phyloP scores from a whole-genome alignment of 2,113 vertebrate species.

The Oreochromis aureus region DNA sequence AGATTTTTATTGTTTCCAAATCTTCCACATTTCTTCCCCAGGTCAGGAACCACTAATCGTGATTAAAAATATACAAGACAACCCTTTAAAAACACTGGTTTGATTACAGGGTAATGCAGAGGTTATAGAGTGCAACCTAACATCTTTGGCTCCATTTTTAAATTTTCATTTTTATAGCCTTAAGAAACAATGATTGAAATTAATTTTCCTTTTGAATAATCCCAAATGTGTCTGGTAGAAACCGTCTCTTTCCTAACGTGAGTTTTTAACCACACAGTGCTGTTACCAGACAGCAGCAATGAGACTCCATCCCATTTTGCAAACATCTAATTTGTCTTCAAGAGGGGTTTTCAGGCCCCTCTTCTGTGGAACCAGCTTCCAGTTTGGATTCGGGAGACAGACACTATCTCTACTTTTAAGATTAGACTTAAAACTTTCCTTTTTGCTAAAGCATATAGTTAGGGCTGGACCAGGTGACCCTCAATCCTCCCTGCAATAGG shows the following conservation, averaged over 20 bases:
- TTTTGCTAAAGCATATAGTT: accelerated
- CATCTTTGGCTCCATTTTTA: background rate
- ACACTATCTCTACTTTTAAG: background rate
- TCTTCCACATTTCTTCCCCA: background rate
- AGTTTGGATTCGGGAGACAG: background rate
- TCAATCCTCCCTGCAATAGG: no score
- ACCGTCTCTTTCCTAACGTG: background rate
- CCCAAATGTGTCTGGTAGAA: background rate
- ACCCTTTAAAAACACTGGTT: background rate
- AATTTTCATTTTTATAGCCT: background rate
- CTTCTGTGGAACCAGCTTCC: background rate
- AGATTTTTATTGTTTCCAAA: background rate
- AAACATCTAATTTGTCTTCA: background rate
- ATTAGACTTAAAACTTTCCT: accelerated
- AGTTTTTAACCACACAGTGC: background rate
- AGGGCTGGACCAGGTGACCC: no score
- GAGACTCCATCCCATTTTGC: background rate
- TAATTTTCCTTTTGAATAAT: background rate
- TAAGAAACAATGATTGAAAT: background rate
- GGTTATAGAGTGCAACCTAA: background rate
- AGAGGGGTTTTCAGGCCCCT: background rate
- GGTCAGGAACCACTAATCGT: background rate
- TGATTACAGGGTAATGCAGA: background rate
- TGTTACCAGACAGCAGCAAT: slow-evolving; percentile 25
- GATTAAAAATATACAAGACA: background rate